Conservation (phyloP, 2,113 vertebrate species). For the Romanogobio albipinnatus region DNA sequence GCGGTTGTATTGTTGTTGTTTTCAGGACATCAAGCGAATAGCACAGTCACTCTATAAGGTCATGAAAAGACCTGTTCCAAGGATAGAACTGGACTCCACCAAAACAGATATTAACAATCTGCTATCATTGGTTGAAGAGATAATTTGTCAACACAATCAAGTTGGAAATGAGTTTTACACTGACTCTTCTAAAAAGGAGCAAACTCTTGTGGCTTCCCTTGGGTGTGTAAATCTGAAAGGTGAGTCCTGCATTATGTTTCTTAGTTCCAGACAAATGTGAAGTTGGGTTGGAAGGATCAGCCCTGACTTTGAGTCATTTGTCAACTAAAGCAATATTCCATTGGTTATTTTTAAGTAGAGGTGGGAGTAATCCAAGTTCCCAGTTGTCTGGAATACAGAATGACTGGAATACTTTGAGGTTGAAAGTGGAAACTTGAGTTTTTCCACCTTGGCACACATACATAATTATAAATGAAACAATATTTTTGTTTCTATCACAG, state of each 20-base stretch:
- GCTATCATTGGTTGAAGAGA: conserved; percentile 84
- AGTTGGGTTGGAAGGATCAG: neutral
- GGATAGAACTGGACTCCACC: conserved; percentile 68
- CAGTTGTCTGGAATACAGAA: neutral
- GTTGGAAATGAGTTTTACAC: conserved; percentile 71
- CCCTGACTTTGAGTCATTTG: neutral
- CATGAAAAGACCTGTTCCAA: conserved; percentile 77
- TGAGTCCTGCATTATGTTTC: conserved; percentile 57
- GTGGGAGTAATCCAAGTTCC: neutral
- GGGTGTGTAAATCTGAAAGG: conserved; percentile 78
- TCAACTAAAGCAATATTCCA: neutral
- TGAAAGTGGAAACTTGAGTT: neutral
- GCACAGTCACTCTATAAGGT: conserved; percentile 84
- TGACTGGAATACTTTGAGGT: neutral
- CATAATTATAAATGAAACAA: neutral
- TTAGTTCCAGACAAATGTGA: neutral
- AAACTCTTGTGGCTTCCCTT: conserved; percentile 72
- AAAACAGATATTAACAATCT: conserved; percentile 85
- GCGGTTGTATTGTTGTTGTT: neutral
- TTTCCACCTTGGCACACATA: neutral
- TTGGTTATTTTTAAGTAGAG: neutral
- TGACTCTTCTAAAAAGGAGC: conserved; percentile 73
- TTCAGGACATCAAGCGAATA: conserved; percentile 87
- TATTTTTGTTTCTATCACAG: conserved; percentile 58
- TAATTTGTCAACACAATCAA: conserved; percentile 82